Evolutionary conservation across 2,113 vertebrate genomes (phyloP).

Genomic region (Crotalus helleri): DNA sequence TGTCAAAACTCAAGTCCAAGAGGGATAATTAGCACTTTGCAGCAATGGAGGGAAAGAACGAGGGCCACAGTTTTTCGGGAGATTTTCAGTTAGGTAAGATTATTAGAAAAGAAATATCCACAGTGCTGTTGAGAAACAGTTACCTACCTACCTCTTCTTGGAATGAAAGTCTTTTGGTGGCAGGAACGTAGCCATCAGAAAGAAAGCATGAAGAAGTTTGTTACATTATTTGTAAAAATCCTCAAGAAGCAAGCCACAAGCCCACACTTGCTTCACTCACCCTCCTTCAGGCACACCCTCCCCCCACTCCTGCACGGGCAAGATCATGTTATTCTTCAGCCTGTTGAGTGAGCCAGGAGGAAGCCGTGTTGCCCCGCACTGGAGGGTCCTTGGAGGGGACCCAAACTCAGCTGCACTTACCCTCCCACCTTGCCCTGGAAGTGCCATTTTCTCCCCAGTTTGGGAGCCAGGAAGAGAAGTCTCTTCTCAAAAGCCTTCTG

Average conservation of each 20-base stretch:
- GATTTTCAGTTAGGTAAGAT: background rate
- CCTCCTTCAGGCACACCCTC: background rate
- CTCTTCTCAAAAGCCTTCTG: background rate
- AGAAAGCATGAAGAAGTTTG: background rate
- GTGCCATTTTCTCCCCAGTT: background rate
- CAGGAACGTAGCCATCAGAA: background rate
- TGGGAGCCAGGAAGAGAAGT: background rate
- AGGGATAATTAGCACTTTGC: background rate
- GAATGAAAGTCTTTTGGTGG: background rate
- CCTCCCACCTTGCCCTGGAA: background rate
- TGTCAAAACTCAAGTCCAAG: background rate
- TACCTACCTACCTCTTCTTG: background rate
- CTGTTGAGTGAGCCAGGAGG: background rate
- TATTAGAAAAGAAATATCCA: background rate
- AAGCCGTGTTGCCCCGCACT: background rate
- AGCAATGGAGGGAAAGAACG: background rate
- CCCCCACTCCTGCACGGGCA: background rate
- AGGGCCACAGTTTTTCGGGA: background rate
- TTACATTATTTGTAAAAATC: background rate
- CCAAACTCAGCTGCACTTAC: background rate
- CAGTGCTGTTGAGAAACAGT: background rate
- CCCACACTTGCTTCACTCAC: background rate
- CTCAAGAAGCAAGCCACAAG: background rate
- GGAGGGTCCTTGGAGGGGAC: background rate
- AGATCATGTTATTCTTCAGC: background rate